Evolutionary conservation across 2,888 invertebrate species (phyloP), one percentile per base, ranked within the genome.

Genomic region (Petrolisthes manimaculis): DNA sequence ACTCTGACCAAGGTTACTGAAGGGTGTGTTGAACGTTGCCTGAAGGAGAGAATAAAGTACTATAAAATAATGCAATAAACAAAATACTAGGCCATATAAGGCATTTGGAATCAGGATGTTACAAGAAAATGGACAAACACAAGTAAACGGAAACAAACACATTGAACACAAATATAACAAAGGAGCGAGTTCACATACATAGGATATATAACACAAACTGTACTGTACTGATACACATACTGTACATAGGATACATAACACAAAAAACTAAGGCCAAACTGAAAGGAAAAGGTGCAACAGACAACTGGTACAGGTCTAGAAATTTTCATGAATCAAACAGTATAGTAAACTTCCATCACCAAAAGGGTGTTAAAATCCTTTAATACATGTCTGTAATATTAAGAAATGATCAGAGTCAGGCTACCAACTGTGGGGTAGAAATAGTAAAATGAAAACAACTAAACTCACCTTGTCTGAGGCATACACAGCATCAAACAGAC

Each of bases 11-110:
- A 98, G 93, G 91, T 95, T 94, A 24, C 96, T 95, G 93, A 99
- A 99, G 8, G 99, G 99, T 18, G 97, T 96, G 88, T 95, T 94
- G 93, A 99, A 98, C 90, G 96, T 96, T 1, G 98, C 96, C 97
- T 97, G 92, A 24, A 89, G 18, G 21, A 55, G 18, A 51, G 14
- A 21, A 6, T 53, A 37, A 0, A 37, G 37, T 37, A 37, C 5
- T 5, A 3, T 71, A 78, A 51, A 12, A 78, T 61, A 78, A 78
- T 24, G 12, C 21, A 81, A 80, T 55, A 18, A 37, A 37, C 51
- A 51, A 61, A 61, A 61, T 61, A 18, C 61, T 61, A 18, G 61
- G 61, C 61, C 61, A 61, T 61, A 18, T 61, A 12, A 2, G 61
- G 61, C 12, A 74, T 74, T 74, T n/a, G n/a, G 8, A 74, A 74